phyloP scores from a whole-genome alignment of 2,888 invertebrate species.

The Drepana falcataria region DNA sequence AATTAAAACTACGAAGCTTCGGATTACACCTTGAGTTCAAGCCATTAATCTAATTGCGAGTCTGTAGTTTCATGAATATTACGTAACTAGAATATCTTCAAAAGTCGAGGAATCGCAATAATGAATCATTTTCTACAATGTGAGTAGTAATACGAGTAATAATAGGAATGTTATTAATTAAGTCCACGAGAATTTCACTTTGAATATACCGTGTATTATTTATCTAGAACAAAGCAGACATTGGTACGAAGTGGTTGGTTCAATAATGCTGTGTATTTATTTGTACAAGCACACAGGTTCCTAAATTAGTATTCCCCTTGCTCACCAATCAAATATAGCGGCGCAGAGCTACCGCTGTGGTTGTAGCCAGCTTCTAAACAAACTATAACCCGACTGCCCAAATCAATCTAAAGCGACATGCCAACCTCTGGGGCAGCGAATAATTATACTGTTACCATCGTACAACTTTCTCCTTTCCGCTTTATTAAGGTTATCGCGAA shows the following conservation, averaged over 20 bases:
- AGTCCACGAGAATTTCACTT: background rate
- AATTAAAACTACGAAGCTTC: background rate
- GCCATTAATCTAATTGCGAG: background rate
- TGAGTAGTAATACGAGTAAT: background rate
- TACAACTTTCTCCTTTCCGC: background rate
- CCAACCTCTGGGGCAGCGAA: background rate
- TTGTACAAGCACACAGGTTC: slow-evolving; percentile 31
- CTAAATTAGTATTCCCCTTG: slow-evolving; percentile 41
- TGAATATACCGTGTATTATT: background rate
- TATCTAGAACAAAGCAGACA: too few species aligned
- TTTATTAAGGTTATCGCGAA: too few species aligned
- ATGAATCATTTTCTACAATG: background rate
- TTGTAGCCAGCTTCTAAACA: slow-evolving; percentile 35
- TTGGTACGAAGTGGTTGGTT: background rate
- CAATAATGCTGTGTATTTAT: background rate
- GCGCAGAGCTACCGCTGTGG: slow-evolving; percentile 11
- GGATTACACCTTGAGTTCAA: background rate
- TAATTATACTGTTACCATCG: background rate
- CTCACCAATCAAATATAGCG: slow-evolving; percentile 39
- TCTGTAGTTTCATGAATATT: background rate
- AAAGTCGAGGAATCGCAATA: background rate
- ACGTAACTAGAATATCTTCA: background rate
- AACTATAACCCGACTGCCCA: slow-evolving; percentile 13
- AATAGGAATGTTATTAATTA: background rate
- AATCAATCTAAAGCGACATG: slow-evolving; percentile 5